Evolutionary conservation across 2,113 vertebrate species (phyloP).

Genomic region (Sceloporus undulatus): DNA sequence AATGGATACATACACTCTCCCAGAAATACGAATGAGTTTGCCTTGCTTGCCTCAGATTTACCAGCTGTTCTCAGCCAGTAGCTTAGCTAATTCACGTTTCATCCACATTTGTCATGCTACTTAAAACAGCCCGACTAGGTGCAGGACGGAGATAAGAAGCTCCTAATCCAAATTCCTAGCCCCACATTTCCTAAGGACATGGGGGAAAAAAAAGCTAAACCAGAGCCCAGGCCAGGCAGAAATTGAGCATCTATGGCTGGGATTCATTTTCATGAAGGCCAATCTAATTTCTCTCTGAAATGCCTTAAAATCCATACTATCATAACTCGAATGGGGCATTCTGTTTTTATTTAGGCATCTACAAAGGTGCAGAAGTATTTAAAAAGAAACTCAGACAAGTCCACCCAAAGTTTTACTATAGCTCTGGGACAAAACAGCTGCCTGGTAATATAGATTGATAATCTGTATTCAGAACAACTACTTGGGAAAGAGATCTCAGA

Average conservation of each 20-base stretch:
- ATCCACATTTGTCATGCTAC: constrained; percentile 4
- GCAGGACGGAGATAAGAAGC: not conserved
- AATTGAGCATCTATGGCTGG: not conserved
- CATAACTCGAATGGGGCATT: not conserved
- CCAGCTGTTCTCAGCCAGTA: not conserved
- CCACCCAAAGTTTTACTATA: not conserved
- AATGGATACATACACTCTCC: not conserved
- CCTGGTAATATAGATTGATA: not conserved
- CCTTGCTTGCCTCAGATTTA: not conserved
- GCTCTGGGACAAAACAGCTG: not conserved
- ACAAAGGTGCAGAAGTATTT: not conserved
- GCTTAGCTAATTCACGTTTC: not conserved
- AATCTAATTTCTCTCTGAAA: not conserved
- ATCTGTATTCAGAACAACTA: not conserved
- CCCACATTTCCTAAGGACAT: not conserved
- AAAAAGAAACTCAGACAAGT: not conserved
- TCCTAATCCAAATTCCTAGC: not conserved
- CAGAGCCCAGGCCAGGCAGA: not conserved
- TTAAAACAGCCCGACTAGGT: not conserved
- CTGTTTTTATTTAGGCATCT: not conserved
- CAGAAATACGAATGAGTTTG: not conserved
- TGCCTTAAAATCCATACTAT: no score
- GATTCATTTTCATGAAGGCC: not conserved
- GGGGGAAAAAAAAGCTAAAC: not conserved
- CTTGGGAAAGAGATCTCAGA: not conserved